These are phyloP conservation scores for Yasuhikotakia modesta DNA, from an alignment of 2,797 vertebrate genomes.

Conservation along the genomic window DNA sequence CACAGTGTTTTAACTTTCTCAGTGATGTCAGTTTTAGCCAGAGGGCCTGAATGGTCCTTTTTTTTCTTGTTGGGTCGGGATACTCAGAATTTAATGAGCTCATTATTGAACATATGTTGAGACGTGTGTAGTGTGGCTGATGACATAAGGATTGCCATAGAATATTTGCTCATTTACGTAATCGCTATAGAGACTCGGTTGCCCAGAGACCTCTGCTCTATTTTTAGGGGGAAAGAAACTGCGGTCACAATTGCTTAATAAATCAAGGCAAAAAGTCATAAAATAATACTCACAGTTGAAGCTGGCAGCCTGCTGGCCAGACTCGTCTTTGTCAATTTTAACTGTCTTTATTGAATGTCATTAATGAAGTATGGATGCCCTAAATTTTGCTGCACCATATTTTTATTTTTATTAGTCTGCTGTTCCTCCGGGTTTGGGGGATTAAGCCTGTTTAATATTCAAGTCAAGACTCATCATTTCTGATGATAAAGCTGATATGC, in stretches of 20 bases:
- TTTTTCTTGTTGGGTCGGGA: background rate
- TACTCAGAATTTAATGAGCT: background rate
- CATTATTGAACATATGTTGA: slow-evolving; percentile 25
- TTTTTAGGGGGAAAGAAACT: slow-evolving; percentile 60
- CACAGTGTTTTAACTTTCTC: slow-evolving; percentile 15
- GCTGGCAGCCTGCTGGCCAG: slow-evolving; percentile 38
- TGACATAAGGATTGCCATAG: slow-evolving; percentile 17
- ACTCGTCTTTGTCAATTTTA: slow-evolving; percentile 48
- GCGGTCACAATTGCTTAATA: slow-evolving; percentile 42
- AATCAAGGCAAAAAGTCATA: slow-evolving; percentile 45
- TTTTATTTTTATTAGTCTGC: slow-evolving; percentile 46
- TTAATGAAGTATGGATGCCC: slow-evolving; percentile 44
- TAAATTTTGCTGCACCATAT: slow-evolving; percentile 36
- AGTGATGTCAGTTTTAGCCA: slow-evolving; percentile 6
- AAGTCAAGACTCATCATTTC: slow-evolving; percentile 25
- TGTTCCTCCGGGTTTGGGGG: slow-evolving; percentile 8
- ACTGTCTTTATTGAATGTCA: slow-evolving; percentile 48
- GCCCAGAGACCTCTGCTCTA: slow-evolving; percentile 61
- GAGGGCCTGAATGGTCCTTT: background rate
- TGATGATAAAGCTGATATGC: background rate
- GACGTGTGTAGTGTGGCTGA: slow-evolving; percentile 35
- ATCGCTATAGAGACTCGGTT: slow-evolving; percentile 1
- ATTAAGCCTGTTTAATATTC: slow-evolving; percentile 41
- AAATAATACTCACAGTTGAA: slow-evolving; percentile 34
- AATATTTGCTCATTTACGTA: slow-evolving; percentile 23